Conservation (phyloP, 1,140 invertebrate species). For the Drosophila lacteicornis region DNA sequence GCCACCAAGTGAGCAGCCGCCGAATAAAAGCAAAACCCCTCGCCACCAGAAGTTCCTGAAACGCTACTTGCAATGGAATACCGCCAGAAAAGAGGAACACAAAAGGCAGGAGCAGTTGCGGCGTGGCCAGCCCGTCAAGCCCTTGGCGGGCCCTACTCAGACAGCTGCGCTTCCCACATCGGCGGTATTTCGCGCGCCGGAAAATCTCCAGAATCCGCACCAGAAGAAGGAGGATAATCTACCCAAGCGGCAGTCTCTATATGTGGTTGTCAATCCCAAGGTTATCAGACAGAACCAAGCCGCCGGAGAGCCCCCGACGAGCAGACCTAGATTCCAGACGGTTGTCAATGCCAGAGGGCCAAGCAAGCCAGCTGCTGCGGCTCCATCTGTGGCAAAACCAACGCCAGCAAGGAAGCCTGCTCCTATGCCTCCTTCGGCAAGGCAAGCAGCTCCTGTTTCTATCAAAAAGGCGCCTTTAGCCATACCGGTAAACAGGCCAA, state of each 20-base stretch:
- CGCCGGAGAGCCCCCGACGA: not conserved
- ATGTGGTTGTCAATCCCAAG: slow-evolving; percentile 33
- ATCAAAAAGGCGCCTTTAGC: not conserved
- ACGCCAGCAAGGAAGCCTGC: not conserved
- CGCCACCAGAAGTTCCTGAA: slow-evolving; percentile 37
- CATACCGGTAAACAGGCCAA: not conserved
- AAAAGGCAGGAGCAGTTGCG: slow-evolving; percentile 5
- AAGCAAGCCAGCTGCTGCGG: not conserved
- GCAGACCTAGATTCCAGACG: not conserved
- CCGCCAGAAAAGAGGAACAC: slow-evolving; percentile 10
- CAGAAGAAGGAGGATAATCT: not conserved
- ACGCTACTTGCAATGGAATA: slow-evolving; percentile 48
- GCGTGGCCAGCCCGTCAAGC: slow-evolving; percentile 1
- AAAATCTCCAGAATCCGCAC: not conserved
- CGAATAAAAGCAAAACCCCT: not conserved
- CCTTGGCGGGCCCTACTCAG: not conserved
- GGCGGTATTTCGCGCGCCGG: slow-evolving; percentile 1
- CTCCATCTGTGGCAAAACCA: not conserved
- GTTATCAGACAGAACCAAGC: not conserved
- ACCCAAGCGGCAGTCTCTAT: slow-evolving; percentile 35
- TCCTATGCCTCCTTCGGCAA: not conserved
- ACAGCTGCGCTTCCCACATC: slow-evolving; percentile 8
- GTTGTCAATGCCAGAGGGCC: not conserved
- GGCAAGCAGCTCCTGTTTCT: not conserved
- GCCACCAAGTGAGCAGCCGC: not conserved